phyloP scores from a whole-genome alignment of 92 coral and sea anemone species.

The Epizoanthus illoricatus region DNA sequence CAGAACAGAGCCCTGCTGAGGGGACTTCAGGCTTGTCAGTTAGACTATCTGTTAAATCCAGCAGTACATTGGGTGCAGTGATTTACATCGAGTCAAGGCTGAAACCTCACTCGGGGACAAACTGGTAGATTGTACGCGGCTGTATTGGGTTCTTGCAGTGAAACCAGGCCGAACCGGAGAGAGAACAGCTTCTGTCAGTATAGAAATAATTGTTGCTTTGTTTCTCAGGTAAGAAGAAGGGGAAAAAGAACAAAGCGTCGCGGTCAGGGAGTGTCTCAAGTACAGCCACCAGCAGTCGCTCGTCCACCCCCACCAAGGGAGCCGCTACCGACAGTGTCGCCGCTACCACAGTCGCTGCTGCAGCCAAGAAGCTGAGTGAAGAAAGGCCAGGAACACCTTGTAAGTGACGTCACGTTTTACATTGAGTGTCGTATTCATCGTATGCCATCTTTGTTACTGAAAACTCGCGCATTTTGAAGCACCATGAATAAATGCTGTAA shows the following conservation, averaged over 20 bases:
- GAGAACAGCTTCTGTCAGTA: too few species aligned
- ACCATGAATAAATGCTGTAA: too few species aligned
- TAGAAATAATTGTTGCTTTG: neutral
- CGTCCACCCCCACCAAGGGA: constrained; percentile 91
- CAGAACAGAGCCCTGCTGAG: too few species aligned
- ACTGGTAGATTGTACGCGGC: too few species aligned
- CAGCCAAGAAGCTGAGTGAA: constrained; percentile 81
- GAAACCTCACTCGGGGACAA: too few species aligned
- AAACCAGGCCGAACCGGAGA: too few species aligned
- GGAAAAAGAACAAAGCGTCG: constrained; percentile 66
- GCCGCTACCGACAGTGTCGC: constrained; percentile 58
- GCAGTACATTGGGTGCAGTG: too few species aligned
- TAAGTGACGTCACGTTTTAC: constrained; percentile 34
- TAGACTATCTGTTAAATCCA: too few species aligned
- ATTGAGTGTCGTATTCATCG: neutral
- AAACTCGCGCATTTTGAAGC: too few species aligned
- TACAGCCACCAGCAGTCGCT: constrained; percentile 93
- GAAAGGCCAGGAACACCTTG: constrained; percentile 85
- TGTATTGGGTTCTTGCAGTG: neutral
- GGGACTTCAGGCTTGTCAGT: too few species aligned
- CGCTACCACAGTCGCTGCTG: constrained; percentile 78
- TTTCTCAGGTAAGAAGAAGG: constrained; percentile 73
- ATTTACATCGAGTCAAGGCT: too few species aligned
- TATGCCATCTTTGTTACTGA: neutral
- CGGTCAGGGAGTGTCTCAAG: constrained; percentile 92